These are phyloP conservation scores for Oncorhynchus gorbuscha DNA, from an alignment of 2,113 vertebrate genomes.

Conservation along the genomic window DNA sequence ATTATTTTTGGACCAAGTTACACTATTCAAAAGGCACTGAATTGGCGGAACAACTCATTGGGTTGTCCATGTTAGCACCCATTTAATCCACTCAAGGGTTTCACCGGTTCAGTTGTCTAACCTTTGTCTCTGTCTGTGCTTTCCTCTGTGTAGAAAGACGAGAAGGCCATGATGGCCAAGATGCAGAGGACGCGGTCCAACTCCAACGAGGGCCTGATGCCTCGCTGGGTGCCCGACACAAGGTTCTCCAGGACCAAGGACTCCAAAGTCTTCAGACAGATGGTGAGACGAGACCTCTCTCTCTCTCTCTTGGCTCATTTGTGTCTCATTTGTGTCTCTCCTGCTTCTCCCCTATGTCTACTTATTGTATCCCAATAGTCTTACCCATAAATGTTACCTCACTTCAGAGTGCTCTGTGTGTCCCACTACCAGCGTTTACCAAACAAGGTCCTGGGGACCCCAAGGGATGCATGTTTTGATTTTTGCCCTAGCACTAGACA, in stretches of 20 bases:
- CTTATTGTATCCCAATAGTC: too few relatives aligned
- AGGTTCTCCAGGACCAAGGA: conserved; percentile 92
- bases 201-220: conserved; percentile 86
- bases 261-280: conserved; percentile 96
- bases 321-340: too few relatives aligned
- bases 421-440: too few relatives aligned
- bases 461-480: too few relatives aligned
- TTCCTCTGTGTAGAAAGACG: conserved; percentile 81
- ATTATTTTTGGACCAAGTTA: too few relatives aligned
- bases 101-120: not conserved
- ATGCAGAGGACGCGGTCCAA: conserved; percentile 88
- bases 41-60: too few relatives aligned
- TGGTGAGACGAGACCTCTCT: conserved; percentile 76
- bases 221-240: conserved; percentile 92
- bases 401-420: too few relatives aligned
- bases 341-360: too few relatives aligned
- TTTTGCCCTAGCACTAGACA: too few relatives aligned
- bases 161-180: conserved; percentile 94
- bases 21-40: too few relatives aligned
- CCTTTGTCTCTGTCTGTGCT: conserved; percentile 33
- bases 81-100: not conserved
- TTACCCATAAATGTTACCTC: too few relatives aligned
- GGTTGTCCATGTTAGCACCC: not conserved
- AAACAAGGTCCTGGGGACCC: too few relatives aligned
- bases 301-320: not conserved